A percentile compares a stretch with the other conserved stretches of the same genome.
These are phyloP conservation scores for Malacoraja senta DNA, from an alignment of 2,797 vertebrate genomes.

Conservation along the genomic window DNA sequence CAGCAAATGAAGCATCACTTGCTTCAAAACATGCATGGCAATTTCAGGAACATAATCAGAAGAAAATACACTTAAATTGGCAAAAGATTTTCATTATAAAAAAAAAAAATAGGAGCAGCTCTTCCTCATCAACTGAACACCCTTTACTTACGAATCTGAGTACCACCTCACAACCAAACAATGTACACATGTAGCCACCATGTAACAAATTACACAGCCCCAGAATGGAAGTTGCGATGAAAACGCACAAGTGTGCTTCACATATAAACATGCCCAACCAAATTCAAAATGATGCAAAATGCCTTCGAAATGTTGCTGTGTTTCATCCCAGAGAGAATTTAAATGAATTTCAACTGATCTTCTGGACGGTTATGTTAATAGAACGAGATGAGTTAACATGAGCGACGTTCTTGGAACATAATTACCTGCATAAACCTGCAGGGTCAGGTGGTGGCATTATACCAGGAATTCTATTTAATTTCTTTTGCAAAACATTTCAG, in stretches of 20 bases:
- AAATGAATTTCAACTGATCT: no score
- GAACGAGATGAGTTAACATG: not conserved
- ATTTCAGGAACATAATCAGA: not conserved
- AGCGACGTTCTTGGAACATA: not conserved
- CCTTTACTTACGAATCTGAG: not conserved
- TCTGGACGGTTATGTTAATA: not conserved
- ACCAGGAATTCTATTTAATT: not conserved
- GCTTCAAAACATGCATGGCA: not conserved
- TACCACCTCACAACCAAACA: not conserved
- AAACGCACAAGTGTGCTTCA: no score
- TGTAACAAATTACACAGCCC: no score
- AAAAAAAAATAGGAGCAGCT: not conserved
- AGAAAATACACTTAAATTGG: not conserved
- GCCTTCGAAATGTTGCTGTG: no score
- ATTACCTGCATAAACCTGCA: not conserved
- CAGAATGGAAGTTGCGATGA: no score
- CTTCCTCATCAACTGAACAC: not conserved
- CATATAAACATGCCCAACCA: no score
- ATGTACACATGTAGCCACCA: not conserved
- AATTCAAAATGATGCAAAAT: no score
- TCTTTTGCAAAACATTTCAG: not conserved
- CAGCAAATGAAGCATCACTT: not conserved
- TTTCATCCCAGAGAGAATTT: no score
- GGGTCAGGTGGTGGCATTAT: not conserved
- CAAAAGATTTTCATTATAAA: not conserved